These are phyloP conservation scores for Petrocephalus schoutedeni DNA, from an alignment of 2,797 vertebrate species.

Conservation along the genomic window DNA sequence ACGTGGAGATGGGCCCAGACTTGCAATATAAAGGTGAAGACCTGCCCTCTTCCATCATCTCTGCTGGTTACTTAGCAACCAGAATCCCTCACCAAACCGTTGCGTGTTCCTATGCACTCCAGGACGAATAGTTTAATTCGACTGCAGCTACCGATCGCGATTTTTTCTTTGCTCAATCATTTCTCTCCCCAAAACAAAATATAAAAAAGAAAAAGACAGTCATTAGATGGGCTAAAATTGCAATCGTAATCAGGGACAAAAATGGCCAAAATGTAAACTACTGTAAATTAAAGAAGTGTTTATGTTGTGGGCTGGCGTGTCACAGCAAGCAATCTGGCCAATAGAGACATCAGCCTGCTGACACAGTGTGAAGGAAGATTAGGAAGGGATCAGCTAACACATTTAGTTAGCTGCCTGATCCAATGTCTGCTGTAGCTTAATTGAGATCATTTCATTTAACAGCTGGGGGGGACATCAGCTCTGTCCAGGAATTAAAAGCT, in stretches of 20 bases:
- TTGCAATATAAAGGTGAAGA: background rate
- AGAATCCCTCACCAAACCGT: background rate
- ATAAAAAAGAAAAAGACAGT: background rate
- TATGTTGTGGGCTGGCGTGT: background rate
- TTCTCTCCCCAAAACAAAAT: background rate
- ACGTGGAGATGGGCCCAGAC: background rate
- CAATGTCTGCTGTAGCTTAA: background rate
- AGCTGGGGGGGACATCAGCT: background rate
- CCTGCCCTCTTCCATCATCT: background rate
- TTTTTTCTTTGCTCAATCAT: conserved; percentile 11
- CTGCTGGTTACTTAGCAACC: background rate
- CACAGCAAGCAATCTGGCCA: background rate
- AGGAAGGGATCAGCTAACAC: background rate
- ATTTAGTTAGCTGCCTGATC: background rate
- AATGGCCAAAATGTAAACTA: background rate
- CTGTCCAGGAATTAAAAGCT: background rate
- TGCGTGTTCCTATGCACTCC: background rate
- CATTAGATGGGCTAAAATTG: background rate
- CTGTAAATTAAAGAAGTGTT: background rate
- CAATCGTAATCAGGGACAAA: background rate
- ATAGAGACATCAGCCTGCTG: conserved; percentile 11
- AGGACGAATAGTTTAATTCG: background rate
- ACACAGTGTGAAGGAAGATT: conserved; percentile 18
- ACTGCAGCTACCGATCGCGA: background rate
- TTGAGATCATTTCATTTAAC: conserved; percentile 1